These are phyloP conservation scores for Drosophila bipectinata DNA, from an alignment of 1,140 invertebrate genomes.

Conservation along the genomic window DNA sequence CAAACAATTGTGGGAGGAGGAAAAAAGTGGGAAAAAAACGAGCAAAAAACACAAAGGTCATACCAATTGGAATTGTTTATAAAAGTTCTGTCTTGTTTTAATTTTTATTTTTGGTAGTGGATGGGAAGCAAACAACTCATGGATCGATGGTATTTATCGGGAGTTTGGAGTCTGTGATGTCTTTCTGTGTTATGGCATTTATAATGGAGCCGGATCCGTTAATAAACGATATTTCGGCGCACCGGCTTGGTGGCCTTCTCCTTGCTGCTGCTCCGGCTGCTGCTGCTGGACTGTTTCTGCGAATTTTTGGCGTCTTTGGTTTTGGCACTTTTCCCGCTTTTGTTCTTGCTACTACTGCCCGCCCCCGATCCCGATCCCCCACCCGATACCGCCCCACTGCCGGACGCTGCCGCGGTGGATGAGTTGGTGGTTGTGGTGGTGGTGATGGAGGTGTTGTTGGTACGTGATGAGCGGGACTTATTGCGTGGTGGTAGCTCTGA, in stretches of 20 bases:
- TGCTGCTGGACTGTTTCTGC: slow-evolving; percentile 47
- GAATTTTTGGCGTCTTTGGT: slow-evolving; percentile 59
- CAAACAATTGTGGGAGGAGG: slow-evolving; percentile 6
- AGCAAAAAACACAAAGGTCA: slow-evolving; percentile 52
- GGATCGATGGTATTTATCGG: slow-evolving; percentile 33
- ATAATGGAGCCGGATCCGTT: slow-evolving; percentile 3
- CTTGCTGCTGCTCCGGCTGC: slow-evolving; percentile 75
- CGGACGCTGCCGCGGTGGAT: slow-evolving; percentile 52
- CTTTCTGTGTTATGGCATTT: slow-evolving; percentile 52
- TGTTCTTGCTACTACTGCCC: slow-evolving; percentile 52
- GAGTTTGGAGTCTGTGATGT: slow-evolving; percentile 21
- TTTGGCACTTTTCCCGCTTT: slow-evolving; percentile 70
- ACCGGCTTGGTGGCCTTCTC: slow-evolving; percentile 54
- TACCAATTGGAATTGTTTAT: slow-evolving; percentile 65
- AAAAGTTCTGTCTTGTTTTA: slow-evolving; percentile 20
- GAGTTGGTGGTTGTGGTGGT: slow-evolving; percentile 55
- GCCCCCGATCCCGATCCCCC: slow-evolving; percentile 37
- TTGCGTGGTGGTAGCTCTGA: slow-evolving; percentile 79
- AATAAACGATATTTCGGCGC: slow-evolving; percentile 80
- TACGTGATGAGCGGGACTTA: slow-evolving; percentile 83
- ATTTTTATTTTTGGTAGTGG: slow-evolving; percentile 32
- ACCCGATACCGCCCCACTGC: slow-evolving; percentile 29
- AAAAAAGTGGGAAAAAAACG: slow-evolving; percentile 15
- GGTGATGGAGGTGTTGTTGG: slow-evolving; percentile 62
- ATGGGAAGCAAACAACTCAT: slow-evolving; percentile 31